A percentile compares a stretch with the other conserved stretches of the same genome.
Evolutionary conservation across 2,797 vertebrate species (phyloP).

Genomic region (Benthosema pterotum): DNA sequence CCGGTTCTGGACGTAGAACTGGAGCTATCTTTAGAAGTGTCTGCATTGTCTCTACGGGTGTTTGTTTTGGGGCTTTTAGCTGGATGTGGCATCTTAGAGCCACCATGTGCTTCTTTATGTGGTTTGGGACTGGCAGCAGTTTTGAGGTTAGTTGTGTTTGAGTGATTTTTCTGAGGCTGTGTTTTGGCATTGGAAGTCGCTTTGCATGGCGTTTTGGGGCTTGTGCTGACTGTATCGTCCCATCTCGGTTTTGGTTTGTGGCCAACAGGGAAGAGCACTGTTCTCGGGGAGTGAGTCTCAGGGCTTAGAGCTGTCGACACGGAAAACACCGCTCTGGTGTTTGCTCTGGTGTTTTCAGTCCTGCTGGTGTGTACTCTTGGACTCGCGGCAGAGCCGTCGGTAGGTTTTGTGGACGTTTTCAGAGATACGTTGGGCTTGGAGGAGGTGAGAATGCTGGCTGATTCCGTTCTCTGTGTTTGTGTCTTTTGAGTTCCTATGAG

Average conservation of each 20-base stretch:
- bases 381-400: not conserved
- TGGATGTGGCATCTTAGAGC: too few relatives aligned
- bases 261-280: not conserved
- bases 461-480: not conserved
- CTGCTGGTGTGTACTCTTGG: constrained; percentile 21
- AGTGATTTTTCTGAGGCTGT: constrained; percentile 2
- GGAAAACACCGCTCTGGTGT: constrained; percentile 3
- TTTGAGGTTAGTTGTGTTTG: not conserved
- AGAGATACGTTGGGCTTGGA: not conserved
- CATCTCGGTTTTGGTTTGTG: not conserved
- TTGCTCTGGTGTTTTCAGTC: constrained; percentile 19
- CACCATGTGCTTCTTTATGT: constrained; percentile 13
- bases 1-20: not conserved
- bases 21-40: not conserved
- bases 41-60: too few relatives aligned
- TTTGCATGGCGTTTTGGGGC: constrained; percentile 21
- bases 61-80: too few relatives aligned
- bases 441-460: not conserved
- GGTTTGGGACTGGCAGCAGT: constrained; percentile 38
- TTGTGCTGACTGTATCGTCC: not conserved
- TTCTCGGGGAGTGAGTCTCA: not conserved
- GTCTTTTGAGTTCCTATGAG: not conserved
- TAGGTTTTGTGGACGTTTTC: constrained; percentile 14
- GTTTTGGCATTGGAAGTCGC: constrained; percentile 1
- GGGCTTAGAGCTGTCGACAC: not conserved